Evolutionary conservation across 2,888 invertebrate genomes (phyloP), one percentile per base, ranked within the genome.

Genomic region (Amiota minor): DNA sequence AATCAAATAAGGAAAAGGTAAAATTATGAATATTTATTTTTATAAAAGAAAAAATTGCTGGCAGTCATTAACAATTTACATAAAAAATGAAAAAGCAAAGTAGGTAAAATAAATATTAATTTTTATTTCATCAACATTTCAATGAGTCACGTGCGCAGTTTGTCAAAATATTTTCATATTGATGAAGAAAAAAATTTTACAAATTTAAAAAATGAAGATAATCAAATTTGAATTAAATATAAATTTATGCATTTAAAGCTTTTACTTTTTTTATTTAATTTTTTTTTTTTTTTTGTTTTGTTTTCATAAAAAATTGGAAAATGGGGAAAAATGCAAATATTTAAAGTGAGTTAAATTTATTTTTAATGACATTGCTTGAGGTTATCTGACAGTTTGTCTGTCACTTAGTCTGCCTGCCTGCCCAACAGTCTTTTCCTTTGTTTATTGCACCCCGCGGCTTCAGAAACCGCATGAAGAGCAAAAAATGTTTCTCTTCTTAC

Each of bases 381-480:
- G 65, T n/a, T n/a, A n/a, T n/a, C n/a, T n/a, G n/a, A n/a, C 72
- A 53, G 71, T 71, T 77, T 71, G 70, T 76, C 46, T 71, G 77
- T 71, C 75, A 35, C 6, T 35, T 8, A 35, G 35, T 35, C 35
- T 35, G 35, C 6, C 35, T 35, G 6, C 35, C 35, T 35, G 35
- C 35, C 35, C 35, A 35, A 3, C 35, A 35, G 6, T 35, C 35
- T 35, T 35, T 35, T 35, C 35, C 35, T 35, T 35, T 35, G 35
- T 35, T 35, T 35, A 35, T 35, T 35, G 35, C 35, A 35, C 35
- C 35, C 35, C 35, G 35, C 6, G 35, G 35, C 35, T 35, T 2
- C 35, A 35, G 6, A 35, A 35, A 6, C 35, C 35, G 6, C 35
- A 35, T 35, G 35, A 35, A 35, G 35, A 35, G 35, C 35, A 6